Evolutionary conservation across 2,113 vertebrate species (phyloP).

Genomic region (Donacobius atricapilla): DNA sequence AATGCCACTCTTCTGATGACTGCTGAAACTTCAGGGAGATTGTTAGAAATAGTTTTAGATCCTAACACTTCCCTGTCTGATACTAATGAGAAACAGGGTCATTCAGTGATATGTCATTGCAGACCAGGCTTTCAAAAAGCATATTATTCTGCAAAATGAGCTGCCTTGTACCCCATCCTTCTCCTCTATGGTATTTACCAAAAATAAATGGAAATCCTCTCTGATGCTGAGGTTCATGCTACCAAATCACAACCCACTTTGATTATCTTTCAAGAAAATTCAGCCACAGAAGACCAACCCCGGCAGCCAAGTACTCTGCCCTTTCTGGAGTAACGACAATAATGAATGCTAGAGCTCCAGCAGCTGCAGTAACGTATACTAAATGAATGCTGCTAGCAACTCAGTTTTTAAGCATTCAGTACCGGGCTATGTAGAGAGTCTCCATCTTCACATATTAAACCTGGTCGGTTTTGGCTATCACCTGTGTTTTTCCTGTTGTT

Average conservation of each 20-base stretch:
- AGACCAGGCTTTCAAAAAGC: background rate
- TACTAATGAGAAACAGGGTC: background rate
- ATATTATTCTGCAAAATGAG: background rate
- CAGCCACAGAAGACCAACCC: background rate
- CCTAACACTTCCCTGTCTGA: background rate
- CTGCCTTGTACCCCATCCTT: background rate
- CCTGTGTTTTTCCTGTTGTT: background rate
- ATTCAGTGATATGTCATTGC: background rate
- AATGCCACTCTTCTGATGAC: background rate
- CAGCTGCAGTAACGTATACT: background rate
- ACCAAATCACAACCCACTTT: background rate
- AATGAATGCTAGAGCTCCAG: background rate
- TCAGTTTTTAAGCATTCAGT: background rate
- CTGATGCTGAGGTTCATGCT: constrained; percentile 1
- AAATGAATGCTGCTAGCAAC: background rate
- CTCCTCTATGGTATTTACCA: background rate
- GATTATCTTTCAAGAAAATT: constrained; percentile 30
- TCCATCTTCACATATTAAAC: background rate
- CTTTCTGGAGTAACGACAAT: background rate
- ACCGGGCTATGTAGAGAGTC: background rate
- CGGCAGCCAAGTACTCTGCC: background rate
- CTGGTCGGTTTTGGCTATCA: background rate
- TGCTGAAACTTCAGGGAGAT: background rate
- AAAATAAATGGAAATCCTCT: constrained; percentile 19
- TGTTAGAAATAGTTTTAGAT: background rate